Evolutionary conservation across 2,888 invertebrate genomes (phyloP), one percentile per base, ranked within the genome.

Genomic region (Actias luna): DNA sequence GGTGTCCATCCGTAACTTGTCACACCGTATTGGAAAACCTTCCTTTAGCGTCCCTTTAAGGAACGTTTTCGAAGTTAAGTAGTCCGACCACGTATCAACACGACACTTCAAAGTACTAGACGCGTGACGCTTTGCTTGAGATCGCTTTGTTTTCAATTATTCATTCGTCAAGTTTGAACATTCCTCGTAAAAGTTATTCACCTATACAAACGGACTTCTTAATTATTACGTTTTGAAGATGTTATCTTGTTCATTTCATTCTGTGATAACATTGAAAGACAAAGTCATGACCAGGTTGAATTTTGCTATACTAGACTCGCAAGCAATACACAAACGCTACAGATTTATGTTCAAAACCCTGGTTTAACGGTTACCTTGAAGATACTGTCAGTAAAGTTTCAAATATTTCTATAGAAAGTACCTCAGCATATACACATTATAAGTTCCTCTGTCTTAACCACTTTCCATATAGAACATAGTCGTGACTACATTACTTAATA

Each of bases 111-210:
- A 70, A 75, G 70, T 70, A n/a, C n/a, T n/a, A 70, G 72, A 70
- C 72, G 73, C 76, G 77, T 80, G 80, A 78, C 75, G 75, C 22
- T 52, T 52, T 81, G 76, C 79, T 72, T 72, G 70, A 73, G 72
- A 72, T 68, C 70, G 42, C 35, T 64, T 69, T 63, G 63, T 74
- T 69, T 75, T 75, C 50, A 39, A 52, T 59, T 27, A 52, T 42
- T 50, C 27, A 58, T 27, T 18, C 29, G 36, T 55, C n/a, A 36
- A 33, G 14, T 36, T n/a, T 55, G 25, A 7, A 22, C n/a, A n/a
- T n/a, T n/a, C 39, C 16, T 39, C n/a, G 4, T 39, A 1, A n/a
- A 39, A 39, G 2, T n/a, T 36, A 36, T 14, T 36, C n/a, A n/a
- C n/a, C n/a, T n/a, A n/a, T 2, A 14, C 2, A 39, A n/a, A 16